Conservation (phyloP, 1,140 invertebrate species). For the Rhyzopertha dominica region DNA sequence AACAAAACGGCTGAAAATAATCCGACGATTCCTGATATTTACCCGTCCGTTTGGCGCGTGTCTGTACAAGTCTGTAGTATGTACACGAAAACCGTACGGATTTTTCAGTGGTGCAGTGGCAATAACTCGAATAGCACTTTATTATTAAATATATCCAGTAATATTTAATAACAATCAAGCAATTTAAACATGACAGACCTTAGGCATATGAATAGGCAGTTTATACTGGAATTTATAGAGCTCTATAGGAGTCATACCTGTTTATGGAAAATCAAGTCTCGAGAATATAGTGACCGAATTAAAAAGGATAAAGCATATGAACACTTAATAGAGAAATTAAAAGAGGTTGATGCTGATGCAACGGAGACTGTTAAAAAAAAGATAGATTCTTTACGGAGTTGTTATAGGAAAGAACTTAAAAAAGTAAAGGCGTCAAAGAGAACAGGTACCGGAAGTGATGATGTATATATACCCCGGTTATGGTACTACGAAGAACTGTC, state of each 20-base stretch:
- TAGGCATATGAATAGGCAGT: too few relatives aligned
- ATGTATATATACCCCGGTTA: constrained; percentile 35
- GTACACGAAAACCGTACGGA: too few relatives aligned
- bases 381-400: constrained; percentile 39
- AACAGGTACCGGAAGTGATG: constrained; percentile 25
- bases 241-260: constrained; percentile 31
- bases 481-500: constrained; percentile 37
- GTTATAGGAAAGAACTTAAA: constrained; percentile 37
- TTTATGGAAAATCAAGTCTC: constrained; percentile 36
- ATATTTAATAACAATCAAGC: too few relatives aligned
- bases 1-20: too few relatives aligned
- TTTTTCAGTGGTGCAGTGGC: too few relatives aligned
- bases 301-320: constrained; percentile 32
- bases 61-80: too few relatives aligned
- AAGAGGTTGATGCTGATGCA: constrained; percentile 30
- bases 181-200: too few relatives aligned
- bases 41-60: too few relatives aligned
- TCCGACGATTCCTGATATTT: too few relatives aligned
- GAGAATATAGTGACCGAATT: constrained; percentile 34
- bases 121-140: too few relatives aligned
- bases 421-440: constrained; percentile 32
- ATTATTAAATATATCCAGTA: too few relatives aligned
- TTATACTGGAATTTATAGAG: constrained; percentile 38
- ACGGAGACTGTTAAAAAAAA: constrained; percentile 38
- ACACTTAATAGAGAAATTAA: constrained; percentile 30